Evolutionary conservation across 2,113 vertebrate genomes (phyloP), one percentile per base, ranked within the genome.

Genomic region (Pungitius pungitius): DNA sequence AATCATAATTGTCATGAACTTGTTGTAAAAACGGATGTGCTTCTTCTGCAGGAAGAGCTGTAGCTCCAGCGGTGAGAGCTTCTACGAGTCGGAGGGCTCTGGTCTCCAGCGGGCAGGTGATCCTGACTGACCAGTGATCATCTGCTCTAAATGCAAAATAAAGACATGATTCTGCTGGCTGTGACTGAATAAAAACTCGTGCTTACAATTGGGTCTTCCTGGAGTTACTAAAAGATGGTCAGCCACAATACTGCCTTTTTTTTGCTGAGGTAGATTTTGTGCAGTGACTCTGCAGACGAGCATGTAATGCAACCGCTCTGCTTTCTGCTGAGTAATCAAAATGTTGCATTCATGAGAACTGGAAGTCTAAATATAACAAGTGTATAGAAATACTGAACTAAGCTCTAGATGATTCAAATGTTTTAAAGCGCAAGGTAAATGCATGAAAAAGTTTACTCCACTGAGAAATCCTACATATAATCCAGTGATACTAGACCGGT

Each of bases 21-120:
- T 40, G 18, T 14, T 13, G 45, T 15, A 40, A 10, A 12, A 40
- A 42, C 33, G 6, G 40, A 60, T 30, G 0, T 14, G 12, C 33
- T 30, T 35, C 18, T 55, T 22, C 40, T 79, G 17, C 75, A 93
- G 92, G 78, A 68, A 87, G 89, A 80, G 59, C 77, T 40, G 47
- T 62, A 24, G 49, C 80, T 40, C 49, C 67, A 24, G n/a, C 2
- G 1, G 80, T n/a, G 1, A 60, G 51, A 0, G 47, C 37, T 26
- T 49, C 76, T 30, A 61, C 62, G 1, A 70, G 39, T 54, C 81
- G 55, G 17, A 67, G 6, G 8, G 35, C 63, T 14, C 4, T 93
- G 0, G 91, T 93, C 43, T 94, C 92, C 0, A 93, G 92, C 24
- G 75, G 88, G 0, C 65, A 87, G 30, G 73, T 94, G 66, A 80